These are phyloP conservation scores for Orthosia gracilis DNA, from an alignment of 2,888 invertebrate genomes.

Conservation along the genomic window DNA sequence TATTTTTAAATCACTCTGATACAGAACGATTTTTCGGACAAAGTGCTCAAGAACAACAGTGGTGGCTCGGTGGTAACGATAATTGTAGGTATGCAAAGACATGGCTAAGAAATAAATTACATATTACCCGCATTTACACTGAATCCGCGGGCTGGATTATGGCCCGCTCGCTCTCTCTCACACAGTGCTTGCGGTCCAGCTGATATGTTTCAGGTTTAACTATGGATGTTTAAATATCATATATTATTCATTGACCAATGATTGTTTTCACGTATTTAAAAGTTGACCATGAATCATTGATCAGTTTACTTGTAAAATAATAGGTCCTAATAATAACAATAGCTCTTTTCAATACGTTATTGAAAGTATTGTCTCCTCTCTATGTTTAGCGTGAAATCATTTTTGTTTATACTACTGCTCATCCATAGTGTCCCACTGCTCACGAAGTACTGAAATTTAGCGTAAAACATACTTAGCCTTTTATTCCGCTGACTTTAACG, in stretches of 20 bases:
- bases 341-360: neutral
- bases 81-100: too few relatives aligned
- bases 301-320: neutral
- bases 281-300: neutral
- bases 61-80: too few relatives aligned
- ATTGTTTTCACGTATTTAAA: neutral
- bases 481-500: slow-evolving; percentile 80
- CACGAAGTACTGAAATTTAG: slow-evolving; percentile 72
- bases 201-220: too few relatives aligned
- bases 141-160: too few relatives aligned
- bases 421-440: slow-evolving; percentile 47
- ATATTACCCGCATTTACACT: too few relatives aligned
- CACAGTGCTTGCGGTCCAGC: too few relatives aligned
- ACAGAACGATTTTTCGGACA: neutral
- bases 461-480: slow-evolving; percentile 74
- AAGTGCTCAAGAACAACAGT: too few relatives aligned
- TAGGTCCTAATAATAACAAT: slow-evolving; percentile 6
- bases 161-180: too few relatives aligned
- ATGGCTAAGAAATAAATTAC: too few relatives aligned
- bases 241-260: neutral
- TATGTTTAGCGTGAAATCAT: neutral
- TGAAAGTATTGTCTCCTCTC: neutral
- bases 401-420: slow-evolving; percentile 9
- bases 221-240: too few relatives aligned
- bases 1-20: neutral